These are phyloP conservation scores for Menidia menidia DNA, from an alignment of 2,797 vertebrate species.

Conservation along the genomic window DNA sequence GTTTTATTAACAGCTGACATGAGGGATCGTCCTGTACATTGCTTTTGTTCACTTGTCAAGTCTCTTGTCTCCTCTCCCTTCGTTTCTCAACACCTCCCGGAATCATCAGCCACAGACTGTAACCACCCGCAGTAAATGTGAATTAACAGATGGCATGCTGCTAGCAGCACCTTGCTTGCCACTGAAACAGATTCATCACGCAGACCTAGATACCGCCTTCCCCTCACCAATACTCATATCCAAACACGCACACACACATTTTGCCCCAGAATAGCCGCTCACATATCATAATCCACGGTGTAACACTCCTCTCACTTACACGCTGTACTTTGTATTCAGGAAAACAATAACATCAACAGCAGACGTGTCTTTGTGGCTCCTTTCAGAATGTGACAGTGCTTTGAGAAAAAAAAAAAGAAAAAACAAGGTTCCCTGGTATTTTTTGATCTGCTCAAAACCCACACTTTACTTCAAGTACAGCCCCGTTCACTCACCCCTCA, in stretches of 20 bases:
- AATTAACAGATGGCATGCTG: slow-evolving; percentile 80
- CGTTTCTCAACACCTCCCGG: slow-evolving; percentile 66
- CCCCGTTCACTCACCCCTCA: slow-evolving; percentile 27
- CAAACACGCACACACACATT: slow-evolving; percentile 31
- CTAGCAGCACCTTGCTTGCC: slow-evolving; percentile 72
- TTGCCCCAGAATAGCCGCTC: slow-evolving; percentile 67
- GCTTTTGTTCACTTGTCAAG: slow-evolving; percentile 58
- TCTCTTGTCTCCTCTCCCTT: slow-evolving; percentile 41
- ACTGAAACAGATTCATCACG: slow-evolving; percentile 79
- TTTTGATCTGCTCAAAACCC: slow-evolving; percentile 18
- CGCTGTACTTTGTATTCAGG: slow-evolving; percentile 55
- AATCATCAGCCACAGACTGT: slow-evolving; percentile 69
- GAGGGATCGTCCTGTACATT: slow-evolving; percentile 39
- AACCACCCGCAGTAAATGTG: slow-evolving; percentile 76
- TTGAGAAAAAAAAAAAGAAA: slow-evolving; percentile 10
- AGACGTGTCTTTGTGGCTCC: slow-evolving; percentile 26
- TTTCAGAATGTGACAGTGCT: neutral
- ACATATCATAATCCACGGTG: slow-evolving; percentile 57
- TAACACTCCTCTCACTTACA: slow-evolving; percentile 63
- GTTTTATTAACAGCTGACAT: slow-evolving; percentile 52
- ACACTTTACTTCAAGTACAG: slow-evolving; percentile 27
- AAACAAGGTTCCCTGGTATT: slow-evolving; percentile 14
- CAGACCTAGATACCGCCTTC: slow-evolving; percentile 75
- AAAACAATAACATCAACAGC: slow-evolving; percentile 56
- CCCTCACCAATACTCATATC: slow-evolving; percentile 46